Evolutionary conservation across 2,113 vertebrate genomes (phyloP).

Genomic region (Martes martes): DNA sequence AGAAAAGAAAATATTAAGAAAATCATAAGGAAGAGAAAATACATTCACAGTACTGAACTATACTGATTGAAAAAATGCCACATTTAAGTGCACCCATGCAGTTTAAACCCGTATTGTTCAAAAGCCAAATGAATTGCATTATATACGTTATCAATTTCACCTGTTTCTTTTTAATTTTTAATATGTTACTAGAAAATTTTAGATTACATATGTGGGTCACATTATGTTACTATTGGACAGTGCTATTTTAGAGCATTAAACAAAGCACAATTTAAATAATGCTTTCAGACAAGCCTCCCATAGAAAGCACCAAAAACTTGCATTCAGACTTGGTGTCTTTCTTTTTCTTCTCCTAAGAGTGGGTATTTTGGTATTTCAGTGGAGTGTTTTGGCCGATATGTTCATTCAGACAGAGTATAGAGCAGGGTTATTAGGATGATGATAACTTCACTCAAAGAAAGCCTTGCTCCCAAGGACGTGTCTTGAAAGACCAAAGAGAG

Average conservation of each 20-base stretch:
- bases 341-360: neutral
- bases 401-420: neutral
- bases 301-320: neutral
- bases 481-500: neutral
- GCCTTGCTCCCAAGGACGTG: neutral
- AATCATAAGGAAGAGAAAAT: neutral
- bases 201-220: neutral
- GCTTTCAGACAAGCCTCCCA: neutral
- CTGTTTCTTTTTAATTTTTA: neutral
- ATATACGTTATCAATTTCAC: neutral
- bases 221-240: neutral
- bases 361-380: neutral
- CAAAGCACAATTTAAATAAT: neutral
- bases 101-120: neutral
- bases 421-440: neutral
- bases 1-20: neutral
- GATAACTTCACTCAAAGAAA: neutral
- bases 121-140: neutral
- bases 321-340: neutral
- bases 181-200: neutral
- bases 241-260: neutral
- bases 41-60: neutral
- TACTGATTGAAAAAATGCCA: neutral
- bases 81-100: neutral
- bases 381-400: neutral